These are phyloP conservation scores for Ptychobarbus kaznakovi DNA, from an alignment of 2,797 vertebrate genomes.

Conservation along the genomic window DNA sequence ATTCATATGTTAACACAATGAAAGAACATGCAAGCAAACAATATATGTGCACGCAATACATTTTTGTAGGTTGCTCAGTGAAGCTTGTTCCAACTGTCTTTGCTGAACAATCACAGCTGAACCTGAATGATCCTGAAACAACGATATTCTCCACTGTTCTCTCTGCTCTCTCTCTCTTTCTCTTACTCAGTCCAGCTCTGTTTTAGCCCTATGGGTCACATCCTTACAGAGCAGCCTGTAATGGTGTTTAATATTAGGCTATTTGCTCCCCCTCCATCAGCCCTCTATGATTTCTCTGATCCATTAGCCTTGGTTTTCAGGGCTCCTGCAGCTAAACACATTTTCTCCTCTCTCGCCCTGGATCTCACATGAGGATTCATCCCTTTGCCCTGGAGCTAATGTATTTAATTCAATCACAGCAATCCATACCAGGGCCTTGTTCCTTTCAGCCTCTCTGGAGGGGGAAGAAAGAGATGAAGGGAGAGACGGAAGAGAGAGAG, in stretches of 20 bases:
- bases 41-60: background rate
- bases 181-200: constrained; percentile 6
- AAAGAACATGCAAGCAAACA: background rate
- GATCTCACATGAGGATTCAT: constrained; percentile 70
- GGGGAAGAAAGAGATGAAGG: constrained; percentile 49
- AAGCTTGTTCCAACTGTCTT: constrained; percentile 7
- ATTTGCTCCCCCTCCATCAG: constrained; percentile 62
- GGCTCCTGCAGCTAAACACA: constrained; percentile 71
- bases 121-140: constrained; percentile 18
- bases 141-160: constrained; percentile 9
- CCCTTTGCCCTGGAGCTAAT: constrained; percentile 69
- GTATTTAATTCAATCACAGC: constrained; percentile 76
- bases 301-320: constrained; percentile 77
- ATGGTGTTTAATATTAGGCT: constrained; percentile 69
- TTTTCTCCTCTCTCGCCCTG: constrained; percentile 68
- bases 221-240: constrained; percentile 70
- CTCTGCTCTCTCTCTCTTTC: background rate
- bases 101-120: constrained; percentile 7
- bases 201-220: constrained; percentile 58
- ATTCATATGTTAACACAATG: background rate
- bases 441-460: constrained; percentile 56
- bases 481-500: background rate
- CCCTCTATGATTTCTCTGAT: constrained; percentile 71
- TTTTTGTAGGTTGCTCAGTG: background rate
- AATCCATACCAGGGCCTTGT: constrained; percentile 69